Evolutionary conservation across 1,140 invertebrate genomes (phyloP).

Genomic region (Zaprionus ghesquierei): DNA sequence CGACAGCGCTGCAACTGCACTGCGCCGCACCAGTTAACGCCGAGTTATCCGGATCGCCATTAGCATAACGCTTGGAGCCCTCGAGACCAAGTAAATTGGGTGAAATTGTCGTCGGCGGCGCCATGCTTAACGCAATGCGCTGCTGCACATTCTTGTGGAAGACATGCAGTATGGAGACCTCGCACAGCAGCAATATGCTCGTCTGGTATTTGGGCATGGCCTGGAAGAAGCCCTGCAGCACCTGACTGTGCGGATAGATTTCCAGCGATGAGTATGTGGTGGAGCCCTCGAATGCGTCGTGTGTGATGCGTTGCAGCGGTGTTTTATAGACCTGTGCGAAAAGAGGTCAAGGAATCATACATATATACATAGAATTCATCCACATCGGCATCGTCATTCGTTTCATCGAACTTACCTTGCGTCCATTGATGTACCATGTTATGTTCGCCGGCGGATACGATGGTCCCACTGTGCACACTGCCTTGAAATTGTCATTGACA

Average conservation of each 20-base stretch:
- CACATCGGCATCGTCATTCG: background rate
- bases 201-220: conserved; percentile 75
- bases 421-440: conserved; percentile 88
- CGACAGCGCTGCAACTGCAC: conserved; percentile 59
- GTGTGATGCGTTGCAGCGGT: conserved; percentile 76
- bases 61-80: conserved; percentile 74
- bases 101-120: conserved; percentile 76
- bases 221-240: conserved; percentile 78
- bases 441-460: conserved; percentile 87
- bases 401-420: conserved; percentile 84
- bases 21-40: conserved; percentile 75
- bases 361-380: background rate
- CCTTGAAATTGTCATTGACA: conserved; percentile 80
- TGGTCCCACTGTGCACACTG: conserved; percentile 84
- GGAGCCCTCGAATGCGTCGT: conserved; percentile 75
- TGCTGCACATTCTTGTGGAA: conserved; percentile 80
- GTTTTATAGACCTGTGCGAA: conserved; percentile 66
- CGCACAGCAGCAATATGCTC: conserved; percentile 73
- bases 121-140: conserved; percentile 63
- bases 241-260: conserved; percentile 76
- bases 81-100: conserved; percentile 80
- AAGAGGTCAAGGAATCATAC: background rate
- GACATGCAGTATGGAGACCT: conserved; percentile 77
- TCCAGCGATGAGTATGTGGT: conserved; percentile 75
- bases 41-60: conserved; percentile 82